Percentiles rank a stretch among this genome's conserved stretches.
These are phyloP conservation scores for Synanthedon vespiformis DNA, from an alignment of 2,888 invertebrate genomes.

Conservation along the genomic window DNA sequence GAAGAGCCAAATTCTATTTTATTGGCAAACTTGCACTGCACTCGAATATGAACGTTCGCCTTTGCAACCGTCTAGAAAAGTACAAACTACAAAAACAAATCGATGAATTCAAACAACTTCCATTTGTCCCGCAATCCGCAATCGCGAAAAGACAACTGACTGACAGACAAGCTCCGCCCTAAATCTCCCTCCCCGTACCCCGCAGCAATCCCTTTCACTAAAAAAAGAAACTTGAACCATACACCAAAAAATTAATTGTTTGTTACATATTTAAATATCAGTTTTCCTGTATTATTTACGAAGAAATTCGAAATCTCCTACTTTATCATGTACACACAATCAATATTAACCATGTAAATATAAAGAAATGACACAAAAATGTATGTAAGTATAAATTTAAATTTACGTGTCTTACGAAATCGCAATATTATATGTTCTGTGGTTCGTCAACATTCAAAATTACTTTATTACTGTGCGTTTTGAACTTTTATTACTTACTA, in stretches of 20 bases:
- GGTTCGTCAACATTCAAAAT: no score
- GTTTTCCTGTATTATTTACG: no score
- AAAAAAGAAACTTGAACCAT: conserved; percentile 3
- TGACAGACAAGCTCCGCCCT: neutral
- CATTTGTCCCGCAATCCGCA: conserved; percentile 18
- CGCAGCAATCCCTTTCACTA: conserved; percentile 9
- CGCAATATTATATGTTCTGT: no score
- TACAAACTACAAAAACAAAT: conserved; percentile 5
- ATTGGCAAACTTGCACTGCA: conserved; percentile 49
- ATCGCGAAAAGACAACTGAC: neutral
- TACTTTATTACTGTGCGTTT: no score
- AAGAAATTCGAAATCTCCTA: no score
- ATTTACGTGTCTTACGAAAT: no score
- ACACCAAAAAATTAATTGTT: neutral
- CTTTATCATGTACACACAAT: no score
- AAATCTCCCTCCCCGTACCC: conserved; percentile 8
- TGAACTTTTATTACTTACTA: no score
- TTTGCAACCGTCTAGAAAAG: conserved; percentile 7
- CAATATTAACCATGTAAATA: no score
- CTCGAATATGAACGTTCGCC: neutral
- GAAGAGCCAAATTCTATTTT: conserved; percentile 52
- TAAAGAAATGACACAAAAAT: no score
- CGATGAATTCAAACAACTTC: conserved; percentile 9
- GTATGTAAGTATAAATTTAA: no score
- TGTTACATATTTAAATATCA: no score